Evolutionary conservation across 2,888 invertebrate species (phyloP), one percentile per base, ranked within the genome.

Genomic region (Archaeoteleia sp.): DNA sequence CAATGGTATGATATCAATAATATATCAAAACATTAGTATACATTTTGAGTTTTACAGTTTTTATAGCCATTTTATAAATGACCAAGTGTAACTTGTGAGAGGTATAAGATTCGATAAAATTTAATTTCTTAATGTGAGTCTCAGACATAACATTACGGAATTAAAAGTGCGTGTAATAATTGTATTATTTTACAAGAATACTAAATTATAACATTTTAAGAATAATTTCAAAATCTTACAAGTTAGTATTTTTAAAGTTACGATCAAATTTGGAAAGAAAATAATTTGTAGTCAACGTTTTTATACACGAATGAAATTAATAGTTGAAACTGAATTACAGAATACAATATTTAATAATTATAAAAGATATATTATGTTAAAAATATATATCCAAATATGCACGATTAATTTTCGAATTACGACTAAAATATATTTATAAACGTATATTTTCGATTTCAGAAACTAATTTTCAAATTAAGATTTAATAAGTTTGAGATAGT

Each of bases 61-160:
- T 66, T 58, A 58, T 54, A 61, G 49, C 39, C 46, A 51, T 67
- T 66, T 67, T 67, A 67, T 46, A 60, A 45, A 34, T n/a, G n/a
- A n/a, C n/a, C 49, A 60, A 54, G 48, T 35, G 34, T 61, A 51
- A 61, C 45, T 60, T 54, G 58, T 58, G 51, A 40, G 10, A 35
- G 39, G 32, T 58, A 35, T 46, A 55, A 20, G 35, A 54, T 49
- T 29, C 14, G 48, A 45, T 43, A 48, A 39, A 51, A 34, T 42
- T 58, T 35, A 65, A 42, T 57, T 67, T 62, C 54, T 35, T 53
- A 62, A n/a, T n/a, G 29, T 13, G 30, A 48, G 39, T 63, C 58
- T 58, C 49, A 15, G 23, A 32, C 12, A 8, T 32, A n/a, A 39
- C 8, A 17, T 14, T 20, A 34, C 35, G 55, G 35, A 49, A 48